Evolutionary conservation across 1,140 invertebrate species (phyloP), one percentile per base, ranked within the genome.

Genomic region (Hormaphis cornu): DNA sequence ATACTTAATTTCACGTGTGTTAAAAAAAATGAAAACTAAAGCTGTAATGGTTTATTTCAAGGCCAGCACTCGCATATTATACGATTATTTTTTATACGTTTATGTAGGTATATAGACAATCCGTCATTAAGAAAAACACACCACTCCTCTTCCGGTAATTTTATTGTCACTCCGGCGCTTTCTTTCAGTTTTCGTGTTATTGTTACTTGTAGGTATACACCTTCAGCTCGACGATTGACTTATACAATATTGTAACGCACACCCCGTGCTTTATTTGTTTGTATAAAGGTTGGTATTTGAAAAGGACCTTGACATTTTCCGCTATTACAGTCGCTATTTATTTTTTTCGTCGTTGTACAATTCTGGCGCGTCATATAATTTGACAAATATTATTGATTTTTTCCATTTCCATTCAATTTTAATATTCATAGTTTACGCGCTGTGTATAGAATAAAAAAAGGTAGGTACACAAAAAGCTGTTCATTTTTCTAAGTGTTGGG

Each of bases 321-420:
- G n/a, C 33, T 18, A n/a, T n/a, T 10, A 58, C 22, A 40, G n/a
- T 58, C 20, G 33, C 26, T 24, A 3, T 24, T 24, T 58, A 58
- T 58, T 58, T 22, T 58, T 58, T n/a, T n/a, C n/a, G n/a, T n/a
- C 22, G 6, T 7, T 10, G 24, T 58, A 37, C 33, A 37, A 56
- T 56, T 22, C 33, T 56, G 30, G 24, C 54, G 16, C 24, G 33
- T n/a, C 20, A 63, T 63, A 46, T n/a, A n/a, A n/a, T 63, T 63
- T 63, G 26, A 26, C 16, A 4, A 63, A 63, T 63, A 63, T 61
- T 61, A 61, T 63, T n/a, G 58, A 63, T 63, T 30, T 44, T 33
- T 46, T 61, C 14, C 37, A 14, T 42, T 63, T 4, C 16, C 1
- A 40, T 40, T 7, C 14, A 40, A 14, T 40, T n/a, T n/a, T 40